Base-by-base conservation (phyloP, 2,888 invertebrate genomes). In the Patella depressa region DNA sequence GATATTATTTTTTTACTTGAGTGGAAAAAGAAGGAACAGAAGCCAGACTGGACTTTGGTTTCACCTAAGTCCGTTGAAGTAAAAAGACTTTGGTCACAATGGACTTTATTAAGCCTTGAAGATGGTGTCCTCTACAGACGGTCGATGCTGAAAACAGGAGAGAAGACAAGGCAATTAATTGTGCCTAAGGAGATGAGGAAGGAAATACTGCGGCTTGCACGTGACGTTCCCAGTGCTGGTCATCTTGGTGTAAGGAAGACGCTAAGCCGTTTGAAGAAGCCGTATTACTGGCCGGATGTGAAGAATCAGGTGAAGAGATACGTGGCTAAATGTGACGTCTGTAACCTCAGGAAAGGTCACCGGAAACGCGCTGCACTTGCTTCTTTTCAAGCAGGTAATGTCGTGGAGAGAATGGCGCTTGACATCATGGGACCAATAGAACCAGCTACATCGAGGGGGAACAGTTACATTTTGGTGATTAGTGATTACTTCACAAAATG, bases 401-500 rank as follows among this genome's bases (percentile, higher is more conserved):
- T 84, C 1, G 81, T 83, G 75, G 76, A 83, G 17, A 73, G 79
- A 53, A 53, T 82, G 3, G 55, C 75, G 7, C 53, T 79, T 19
- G 78, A 83, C 76, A 57, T 80, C 29, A 53, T 82, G 2, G 78
- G 59, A 19, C 17, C 81, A 2, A 54, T 70, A 71, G 75, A 80
- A 45, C 75, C 73, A 3, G 57, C 34, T 70, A 57, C 78, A 11
- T 55, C 17, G 11, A 19, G 53, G 4, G 78, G 79, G 17, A 83
- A 83, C 34, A 71, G 72, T 7, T 57, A 57, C n/a, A 57, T 57
- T 57, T n/a, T 57, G 14, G 9, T 57, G 15, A 17, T 57, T n/a
- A 57, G 17, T 15, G 57, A 57, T n/a, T 57, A 57, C n/a, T 57
- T 57, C n/a, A 57, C 57, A 57, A 57, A 57, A n/a, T 57, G n/a